A percentile compares a stretch with the other conserved stretches of the same genome.
These are phyloP conservation scores for Coracopsis vasa DNA, from an alignment of 2,113 vertebrate species.

Conservation along the genomic window DNA sequence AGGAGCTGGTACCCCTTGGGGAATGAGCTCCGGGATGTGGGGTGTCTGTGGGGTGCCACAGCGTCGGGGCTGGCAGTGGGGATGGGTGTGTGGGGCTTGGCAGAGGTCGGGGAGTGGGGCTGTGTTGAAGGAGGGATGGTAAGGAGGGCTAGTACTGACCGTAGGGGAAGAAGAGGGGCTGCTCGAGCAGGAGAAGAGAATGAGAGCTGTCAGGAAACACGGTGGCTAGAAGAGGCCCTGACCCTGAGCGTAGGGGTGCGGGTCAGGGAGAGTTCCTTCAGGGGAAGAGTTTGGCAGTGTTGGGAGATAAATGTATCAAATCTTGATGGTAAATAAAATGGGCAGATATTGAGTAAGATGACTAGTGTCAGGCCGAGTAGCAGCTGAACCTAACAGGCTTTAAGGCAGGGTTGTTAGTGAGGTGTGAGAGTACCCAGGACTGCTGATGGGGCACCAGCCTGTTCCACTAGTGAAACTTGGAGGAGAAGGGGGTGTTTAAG, in stretches of 20 bases:
- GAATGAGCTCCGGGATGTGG: not conserved
- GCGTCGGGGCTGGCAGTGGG: not conserved
- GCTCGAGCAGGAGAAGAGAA: not conserved
- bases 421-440: not conserved
- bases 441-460: not conserved
- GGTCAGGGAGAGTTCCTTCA: not conserved
- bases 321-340: not conserved
- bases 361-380: accelerated
- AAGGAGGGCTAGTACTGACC: not conserved
- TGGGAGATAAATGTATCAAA: no score
- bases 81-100: not conserved
- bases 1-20: not conserved
- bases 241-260: no score
- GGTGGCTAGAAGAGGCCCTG: not conserved
- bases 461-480: not conserved
- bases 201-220: not conserved
- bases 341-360: not conserved
- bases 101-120: not conserved
- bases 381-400: not conserved
- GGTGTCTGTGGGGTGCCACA: not conserved
- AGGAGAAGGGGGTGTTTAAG: not conserved
- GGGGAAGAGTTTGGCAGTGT: not conserved
- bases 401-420: not conserved
- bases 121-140: not conserved
- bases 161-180: not conserved